Conservation (phyloP, 1,140 invertebrate genomes). For the Halotydeus destructor region DNA sequence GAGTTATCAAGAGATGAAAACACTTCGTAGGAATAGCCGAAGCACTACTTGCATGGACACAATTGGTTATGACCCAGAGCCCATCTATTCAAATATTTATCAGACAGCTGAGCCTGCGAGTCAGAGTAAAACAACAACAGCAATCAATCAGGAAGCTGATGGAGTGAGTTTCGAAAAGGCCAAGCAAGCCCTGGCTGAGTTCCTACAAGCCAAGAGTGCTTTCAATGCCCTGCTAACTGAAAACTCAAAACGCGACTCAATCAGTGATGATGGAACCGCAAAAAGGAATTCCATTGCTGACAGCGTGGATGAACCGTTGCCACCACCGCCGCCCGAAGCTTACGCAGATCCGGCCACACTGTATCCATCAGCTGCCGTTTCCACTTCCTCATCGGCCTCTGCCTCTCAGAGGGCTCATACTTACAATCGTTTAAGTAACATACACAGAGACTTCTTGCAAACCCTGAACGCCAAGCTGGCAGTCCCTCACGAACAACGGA, state of each 20-base stretch:
- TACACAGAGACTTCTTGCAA: slow-evolving; percentile 12
- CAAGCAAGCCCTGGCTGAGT: too few species aligned
- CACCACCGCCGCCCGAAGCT: slow-evolving; percentile 11
- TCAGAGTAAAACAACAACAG: neutral
- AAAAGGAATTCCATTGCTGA: too few species aligned
- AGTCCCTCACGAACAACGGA: neutral
- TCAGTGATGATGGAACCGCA: too few species aligned
- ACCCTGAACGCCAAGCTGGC: slow-evolving; percentile 12
- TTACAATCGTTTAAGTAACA: slow-evolving; percentile 8
- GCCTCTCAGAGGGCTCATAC: neutral
- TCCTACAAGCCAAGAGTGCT: too few species aligned
- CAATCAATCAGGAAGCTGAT: slow-evolving; percentile 1
- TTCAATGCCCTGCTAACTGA: too few species aligned
- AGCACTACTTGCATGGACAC: too few species aligned
- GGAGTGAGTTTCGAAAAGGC: too few species aligned
- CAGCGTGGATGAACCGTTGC: slow-evolving; percentile 1
- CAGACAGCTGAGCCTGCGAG: too few species aligned
- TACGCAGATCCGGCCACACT: slow-evolving; percentile 3
- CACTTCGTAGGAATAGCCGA: neutral
- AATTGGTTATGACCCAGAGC: too few species aligned
- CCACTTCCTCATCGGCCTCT: neutral
- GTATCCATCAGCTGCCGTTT: neutral
- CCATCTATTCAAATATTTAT: too few species aligned
- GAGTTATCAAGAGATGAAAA: slow-evolving; percentile 10
- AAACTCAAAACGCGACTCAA: too few species aligned